phyloP scores from a whole-genome alignment of 1,140 invertebrate species.

The Macrobrachium nipponense region DNA sequence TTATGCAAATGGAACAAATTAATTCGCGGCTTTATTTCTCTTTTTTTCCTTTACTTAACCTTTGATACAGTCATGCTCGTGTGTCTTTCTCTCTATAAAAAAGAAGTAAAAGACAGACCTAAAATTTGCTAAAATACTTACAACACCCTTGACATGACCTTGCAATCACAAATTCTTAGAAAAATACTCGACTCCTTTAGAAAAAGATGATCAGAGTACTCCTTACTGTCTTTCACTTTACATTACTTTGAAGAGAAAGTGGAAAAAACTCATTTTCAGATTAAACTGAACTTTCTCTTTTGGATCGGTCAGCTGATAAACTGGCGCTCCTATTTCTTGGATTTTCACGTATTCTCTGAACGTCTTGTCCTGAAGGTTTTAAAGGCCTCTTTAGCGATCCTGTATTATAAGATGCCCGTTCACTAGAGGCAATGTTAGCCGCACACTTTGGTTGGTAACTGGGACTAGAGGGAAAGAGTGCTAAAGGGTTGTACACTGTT shows the following conservation, averaged over 20 bases:
- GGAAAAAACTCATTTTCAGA: neutral
- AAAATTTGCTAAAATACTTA: too few species aligned
- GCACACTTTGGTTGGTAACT: constrained; percentile 18
- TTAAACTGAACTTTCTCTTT: constrained; percentile 56
- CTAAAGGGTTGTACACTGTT: constrained; percentile 47
- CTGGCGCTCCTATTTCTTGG: constrained; percentile 49
- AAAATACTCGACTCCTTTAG: neutral
- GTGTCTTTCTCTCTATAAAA: too few species aligned
- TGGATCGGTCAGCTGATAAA: constrained; percentile 40
- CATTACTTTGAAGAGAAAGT: neutral
- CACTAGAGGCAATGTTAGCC: neutral
- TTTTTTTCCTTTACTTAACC: too few species aligned
- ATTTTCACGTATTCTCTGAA: constrained; percentile 46
- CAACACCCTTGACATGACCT: too few species aligned
- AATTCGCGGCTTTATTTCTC: too few species aligned
- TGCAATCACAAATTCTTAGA: too few species aligned
- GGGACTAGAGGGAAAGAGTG: constrained; percentile 30
- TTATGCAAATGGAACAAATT: too few species aligned
- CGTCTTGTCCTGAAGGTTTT: constrained; percentile 41
- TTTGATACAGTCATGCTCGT: too few species aligned
- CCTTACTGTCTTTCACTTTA: neutral
- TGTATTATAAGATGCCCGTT: constrained; percentile 18
- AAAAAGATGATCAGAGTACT: constrained; percentile 14
- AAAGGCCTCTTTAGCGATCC: constrained; percentile 48
- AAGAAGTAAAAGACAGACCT: too few species aligned